Conservation (phyloP, 2,888 invertebrate genomes). For the Brenthis ino region DNA sequence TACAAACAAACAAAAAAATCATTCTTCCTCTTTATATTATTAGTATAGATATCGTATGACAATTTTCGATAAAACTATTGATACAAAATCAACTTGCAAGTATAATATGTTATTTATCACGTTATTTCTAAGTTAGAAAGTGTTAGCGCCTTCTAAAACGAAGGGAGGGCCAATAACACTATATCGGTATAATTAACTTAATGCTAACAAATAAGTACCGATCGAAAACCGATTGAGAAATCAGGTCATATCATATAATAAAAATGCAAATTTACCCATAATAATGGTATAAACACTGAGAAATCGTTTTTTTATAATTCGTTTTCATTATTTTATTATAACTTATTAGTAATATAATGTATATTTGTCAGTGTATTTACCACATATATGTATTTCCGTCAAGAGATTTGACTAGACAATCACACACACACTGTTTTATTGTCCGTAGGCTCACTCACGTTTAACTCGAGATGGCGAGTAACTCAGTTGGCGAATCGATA, state of each 20-base stretch:
- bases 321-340: not conserved
- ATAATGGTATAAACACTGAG: slow-evolving; percentile 3
- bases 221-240: slow-evolving; percentile 21
- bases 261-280: slow-evolving; percentile 36
- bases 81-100: too few relatives aligned
- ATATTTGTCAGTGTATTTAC: not conserved
- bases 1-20: too few relatives aligned
- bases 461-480: not conserved
- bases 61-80: too few relatives aligned
- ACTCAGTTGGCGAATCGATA: too few relatives aligned
- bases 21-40: too few relatives aligned
- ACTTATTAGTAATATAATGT: not conserved
- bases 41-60: too few relatives aligned
- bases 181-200: slow-evolving; percentile 27
- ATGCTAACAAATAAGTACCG: slow-evolving; percentile 36
- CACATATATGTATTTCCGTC: slow-evolving; percentile 23
- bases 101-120: slow-evolving; percentile 39
- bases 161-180: slow-evolving; percentile 50
- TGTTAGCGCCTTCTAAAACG: slow-evolving; percentile 69
- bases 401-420: slow-evolving; percentile 70
- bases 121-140: slow-evolving; percentile 43
- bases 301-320: not conserved
- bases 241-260: slow-evolving; percentile 16
- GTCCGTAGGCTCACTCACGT: slow-evolving; percentile 9
- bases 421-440: slow-evolving; percentile 51